Evolutionary conservation across 2,888 invertebrate genomes (phyloP).

Genomic region (Arrhopalites spinosus): DNA sequence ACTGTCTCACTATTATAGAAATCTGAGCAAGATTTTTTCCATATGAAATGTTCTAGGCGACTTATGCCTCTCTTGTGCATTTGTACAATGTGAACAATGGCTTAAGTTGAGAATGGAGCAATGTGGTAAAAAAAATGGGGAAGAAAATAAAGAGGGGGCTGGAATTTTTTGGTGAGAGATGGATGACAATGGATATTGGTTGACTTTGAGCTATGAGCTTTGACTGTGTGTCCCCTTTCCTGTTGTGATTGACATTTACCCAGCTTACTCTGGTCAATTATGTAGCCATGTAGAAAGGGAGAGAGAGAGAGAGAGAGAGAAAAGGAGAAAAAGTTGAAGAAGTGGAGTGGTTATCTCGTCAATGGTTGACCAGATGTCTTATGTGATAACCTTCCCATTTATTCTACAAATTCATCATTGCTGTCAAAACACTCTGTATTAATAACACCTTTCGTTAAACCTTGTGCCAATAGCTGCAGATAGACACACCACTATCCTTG

Average conservation of each 20-base stretch:
- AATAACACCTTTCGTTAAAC: slow-evolving; percentile 35
- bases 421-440: slow-evolving; percentile 35
- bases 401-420: slow-evolving; percentile 33
- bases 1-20: too few relatives aligned
- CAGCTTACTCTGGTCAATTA: slow-evolving; percentile 25
- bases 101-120: not conserved
- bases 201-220: too few relatives aligned
- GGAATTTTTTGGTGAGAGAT: not conserved
- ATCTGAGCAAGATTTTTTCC: too few relatives aligned
- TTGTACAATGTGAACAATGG: too few relatives aligned
- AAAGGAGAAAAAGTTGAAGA: slow-evolving; percentile 3
- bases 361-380: slow-evolving; percentile 32
- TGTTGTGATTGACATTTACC: slow-evolving; percentile 23
- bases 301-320: slow-evolving; percentile 2
- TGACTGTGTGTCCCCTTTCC: not conserved
- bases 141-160: not conserved
- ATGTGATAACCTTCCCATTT: slow-evolving; percentile 30
- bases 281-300: slow-evolving; percentile 3
- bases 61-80: too few relatives aligned
- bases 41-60: too few relatives aligned
- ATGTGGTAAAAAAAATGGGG: not conserved
- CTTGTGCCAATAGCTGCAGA: slow-evolving; percentile 21
- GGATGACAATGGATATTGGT: not conserved
- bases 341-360: slow-evolving; percentile 18
- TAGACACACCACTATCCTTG: not conserved